Percentiles rank a stretch among this genome's conserved stretches.
Evolutionary conservation across 2,888 invertebrate genomes (phyloP).

Genomic region (Globia sparganii): DNA sequence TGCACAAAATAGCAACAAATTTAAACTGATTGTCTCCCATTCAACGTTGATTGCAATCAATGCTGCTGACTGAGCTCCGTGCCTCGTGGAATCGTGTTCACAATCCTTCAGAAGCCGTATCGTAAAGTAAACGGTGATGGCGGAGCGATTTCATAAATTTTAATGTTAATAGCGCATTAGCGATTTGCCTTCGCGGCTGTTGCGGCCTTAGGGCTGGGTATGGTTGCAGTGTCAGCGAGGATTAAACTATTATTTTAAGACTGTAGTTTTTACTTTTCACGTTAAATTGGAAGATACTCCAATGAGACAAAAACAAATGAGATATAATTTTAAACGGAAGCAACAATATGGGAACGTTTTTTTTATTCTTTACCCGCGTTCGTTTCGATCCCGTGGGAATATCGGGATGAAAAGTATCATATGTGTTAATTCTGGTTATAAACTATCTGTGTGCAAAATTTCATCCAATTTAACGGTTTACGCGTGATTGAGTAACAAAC

Average conservation of each 20-base stretch:
- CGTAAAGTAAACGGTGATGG: constrained; percentile 52
- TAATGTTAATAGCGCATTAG: constrained; percentile 50
- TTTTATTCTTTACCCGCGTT: too few species aligned
- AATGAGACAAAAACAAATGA: background rate
- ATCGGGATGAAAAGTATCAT: too few species aligned
- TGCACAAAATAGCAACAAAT: background rate
- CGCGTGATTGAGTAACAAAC: too few species aligned
- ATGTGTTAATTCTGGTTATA: too few species aligned
- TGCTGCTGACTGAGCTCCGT: background rate
- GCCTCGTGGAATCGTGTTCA: constrained; percentile 8
- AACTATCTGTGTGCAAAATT: too few species aligned
- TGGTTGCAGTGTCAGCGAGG: constrained; percentile 32
- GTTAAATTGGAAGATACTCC: too few species aligned
- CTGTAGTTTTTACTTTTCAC: background rate
- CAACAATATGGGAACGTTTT: too few species aligned
- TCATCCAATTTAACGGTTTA: too few species aligned
- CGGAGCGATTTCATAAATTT: constrained; percentile 60
- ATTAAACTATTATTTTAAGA: background rate
- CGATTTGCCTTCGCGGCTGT: constrained; percentile 35
- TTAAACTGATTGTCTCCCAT: background rate
- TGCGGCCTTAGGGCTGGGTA: constrained; percentile 39
- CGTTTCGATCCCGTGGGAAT: too few species aligned
- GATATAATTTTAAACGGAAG: too few species aligned
- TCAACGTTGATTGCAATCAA: constrained; percentile 29
- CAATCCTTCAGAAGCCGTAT: constrained; percentile 34